These are phyloP conservation scores for Diaprepes abbreviatus DNA, from an alignment of 2,888 invertebrate species.

Conservation along the genomic window DNA sequence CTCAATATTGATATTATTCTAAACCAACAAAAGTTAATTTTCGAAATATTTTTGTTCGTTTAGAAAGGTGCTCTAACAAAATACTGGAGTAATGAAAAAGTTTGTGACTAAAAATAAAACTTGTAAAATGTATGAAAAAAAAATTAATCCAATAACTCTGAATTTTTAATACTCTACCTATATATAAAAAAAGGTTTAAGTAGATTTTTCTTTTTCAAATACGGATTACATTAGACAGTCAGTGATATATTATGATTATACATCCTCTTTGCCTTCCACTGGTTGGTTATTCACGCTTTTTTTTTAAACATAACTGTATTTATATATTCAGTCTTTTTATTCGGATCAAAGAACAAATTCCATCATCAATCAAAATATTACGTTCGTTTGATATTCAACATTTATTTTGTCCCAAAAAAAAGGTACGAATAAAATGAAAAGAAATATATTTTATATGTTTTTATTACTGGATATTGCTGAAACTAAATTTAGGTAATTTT, in stretches of 20 bases:
- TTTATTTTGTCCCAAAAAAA: neutral
- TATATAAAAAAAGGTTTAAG: neutral
- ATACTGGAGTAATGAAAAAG: too few relatives aligned
- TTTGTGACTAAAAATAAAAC: too few relatives aligned
- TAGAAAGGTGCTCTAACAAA: too few relatives aligned
- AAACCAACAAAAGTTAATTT: too few relatives aligned
- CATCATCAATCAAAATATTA: slow-evolving; percentile 16
- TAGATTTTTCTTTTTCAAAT: neutral
- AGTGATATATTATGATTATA: slow-evolving; percentile 4
- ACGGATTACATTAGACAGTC: neutral
- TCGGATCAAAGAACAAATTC: slow-evolving; percentile 8
- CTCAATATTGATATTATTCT: too few relatives aligned
- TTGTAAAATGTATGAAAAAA: too few relatives aligned
- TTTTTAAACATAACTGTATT: slow-evolving; percentile 6
- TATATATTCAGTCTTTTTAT: slow-evolving; percentile 1
- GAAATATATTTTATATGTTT: too few relatives aligned
- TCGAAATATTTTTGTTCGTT: too few relatives aligned
- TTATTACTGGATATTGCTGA: too few relatives aligned
- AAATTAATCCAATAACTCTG: too few relatives aligned
- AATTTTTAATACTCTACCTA: neutral
- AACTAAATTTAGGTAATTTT: too few relatives aligned
- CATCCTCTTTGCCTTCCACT: neutral
- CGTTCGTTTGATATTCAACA: neutral
- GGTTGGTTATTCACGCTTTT: slow-evolving; percentile 1
- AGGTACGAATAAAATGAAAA: neutral